Percentiles rank a stretch among this genome's conserved stretches.
These are phyloP conservation scores for Amiota communis DNA, from an alignment of 2,888 invertebrate genomes.

Conservation along the genomic window DNA sequence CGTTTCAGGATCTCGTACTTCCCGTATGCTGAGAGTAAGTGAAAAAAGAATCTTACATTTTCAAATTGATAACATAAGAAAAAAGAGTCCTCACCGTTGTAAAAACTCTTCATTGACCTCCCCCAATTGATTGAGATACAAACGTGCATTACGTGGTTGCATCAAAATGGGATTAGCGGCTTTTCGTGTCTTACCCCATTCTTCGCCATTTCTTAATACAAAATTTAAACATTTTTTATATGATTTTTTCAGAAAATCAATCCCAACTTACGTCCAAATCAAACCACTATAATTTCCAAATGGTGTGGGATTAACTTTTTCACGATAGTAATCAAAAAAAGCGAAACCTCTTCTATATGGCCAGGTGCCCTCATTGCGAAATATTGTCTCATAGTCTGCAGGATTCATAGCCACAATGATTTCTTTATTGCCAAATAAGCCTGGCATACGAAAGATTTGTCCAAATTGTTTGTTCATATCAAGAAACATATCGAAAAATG, in stretches of 20 bases:
- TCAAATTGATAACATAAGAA: neutral
- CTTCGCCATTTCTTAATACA: conserved; percentile 76
- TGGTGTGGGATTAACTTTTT: conserved; percentile 49
- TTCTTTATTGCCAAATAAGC: conserved; percentile 60
- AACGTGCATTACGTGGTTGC: conserved; percentile 76
- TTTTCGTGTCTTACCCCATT: conserved; percentile 80
- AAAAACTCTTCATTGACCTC: conserved; percentile 74
- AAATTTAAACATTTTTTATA: neutral
- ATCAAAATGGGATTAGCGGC: conserved; percentile 80
- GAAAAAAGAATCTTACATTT: neutral
- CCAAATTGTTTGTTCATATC: conserved; percentile 66
- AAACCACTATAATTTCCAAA: conserved; percentile 57
- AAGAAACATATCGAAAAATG: conserved; percentile 52
- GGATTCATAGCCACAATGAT: conserved; percentile 74
- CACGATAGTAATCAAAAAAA: conserved; percentile 71
- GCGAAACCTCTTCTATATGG: conserved; percentile 72
- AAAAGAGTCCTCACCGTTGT: conserved; percentile 56
- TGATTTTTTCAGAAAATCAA: too few species aligned
- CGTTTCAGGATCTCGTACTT: conserved; percentile 60
- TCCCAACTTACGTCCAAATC: conserved; percentile 53
- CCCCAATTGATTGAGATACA: conserved; percentile 75
- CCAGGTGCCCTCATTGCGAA: conserved; percentile 74
- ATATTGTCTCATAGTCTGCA: conserved; percentile 74
- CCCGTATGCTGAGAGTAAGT: conserved; percentile 61
- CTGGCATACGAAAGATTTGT: conserved; percentile 71